A percentile compares a stretch with the other conserved stretches of the same genome.
Evolutionary conservation across 2,113 vertebrate species (phyloP).

Genomic region (Gambusia affinis): DNA sequence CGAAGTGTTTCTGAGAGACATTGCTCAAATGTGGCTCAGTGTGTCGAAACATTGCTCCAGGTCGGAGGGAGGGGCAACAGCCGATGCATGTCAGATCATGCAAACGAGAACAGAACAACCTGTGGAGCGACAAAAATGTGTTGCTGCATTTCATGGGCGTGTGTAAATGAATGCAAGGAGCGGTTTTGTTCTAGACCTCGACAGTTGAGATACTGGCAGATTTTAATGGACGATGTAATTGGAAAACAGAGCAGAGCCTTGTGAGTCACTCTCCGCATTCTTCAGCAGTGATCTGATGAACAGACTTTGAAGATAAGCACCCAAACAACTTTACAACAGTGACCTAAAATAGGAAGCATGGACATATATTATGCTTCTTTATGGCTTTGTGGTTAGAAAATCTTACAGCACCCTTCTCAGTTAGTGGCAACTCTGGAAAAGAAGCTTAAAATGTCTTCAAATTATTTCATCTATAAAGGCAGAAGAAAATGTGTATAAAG

Average conservation of each 20-base stretch:
- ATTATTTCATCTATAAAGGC: too few species aligned
- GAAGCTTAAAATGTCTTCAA: too few species aligned
- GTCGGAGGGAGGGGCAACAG: slow-evolving; percentile 43
- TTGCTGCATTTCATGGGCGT: slow-evolving; percentile 26
- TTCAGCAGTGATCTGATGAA: slow-evolving; percentile 21
- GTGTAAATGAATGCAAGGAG: slow-evolving; percentile 10
- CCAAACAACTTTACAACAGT: not conserved
- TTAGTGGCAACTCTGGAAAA: too few species aligned
- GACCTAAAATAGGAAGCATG: slow-evolving; percentile 9
- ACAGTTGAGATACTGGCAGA: slow-evolving; percentile 14
- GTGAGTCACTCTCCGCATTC: slow-evolving; percentile 63
- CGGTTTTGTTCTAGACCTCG: slow-evolving; percentile 3
- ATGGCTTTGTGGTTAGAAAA: not conserved
- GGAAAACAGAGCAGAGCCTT: slow-evolving; percentile 45
- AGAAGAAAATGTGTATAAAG: too few species aligned
- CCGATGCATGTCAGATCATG: slow-evolving; percentile 74
- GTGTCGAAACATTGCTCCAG: slow-evolving; percentile 19
- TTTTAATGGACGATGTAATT: slow-evolving; percentile 48
- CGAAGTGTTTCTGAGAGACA: not conserved
- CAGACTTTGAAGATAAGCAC: slow-evolving; percentile 7
- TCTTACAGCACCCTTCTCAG: too few species aligned
- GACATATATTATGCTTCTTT: not conserved
- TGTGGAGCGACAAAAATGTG: slow-evolving; percentile 62
- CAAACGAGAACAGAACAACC: slow-evolving; percentile 55
- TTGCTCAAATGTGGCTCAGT: not conserved